A percentile compares a stretch with the other conserved stretches of the same genome.
Conservation (phyloP, 2,113 vertebrate species). For the Isurus oxyrinchus region DNA sequence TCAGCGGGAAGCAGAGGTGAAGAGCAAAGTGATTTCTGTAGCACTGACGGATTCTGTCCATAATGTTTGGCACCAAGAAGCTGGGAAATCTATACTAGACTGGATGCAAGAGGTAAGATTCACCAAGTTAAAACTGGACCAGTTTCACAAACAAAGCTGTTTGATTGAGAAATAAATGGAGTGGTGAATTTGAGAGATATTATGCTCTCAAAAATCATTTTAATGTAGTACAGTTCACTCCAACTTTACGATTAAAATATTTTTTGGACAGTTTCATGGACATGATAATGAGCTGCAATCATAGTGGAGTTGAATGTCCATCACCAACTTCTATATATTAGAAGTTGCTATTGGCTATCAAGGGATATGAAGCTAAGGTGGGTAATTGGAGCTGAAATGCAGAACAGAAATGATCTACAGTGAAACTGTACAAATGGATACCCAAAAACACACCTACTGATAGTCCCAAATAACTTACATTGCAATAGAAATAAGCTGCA, state of each 20-base stretch:
- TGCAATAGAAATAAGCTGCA: not conserved
- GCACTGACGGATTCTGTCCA: conserved; percentile 94
- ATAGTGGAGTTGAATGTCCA: not conserved
- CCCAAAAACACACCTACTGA: not conserved
- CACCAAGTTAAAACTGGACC: not conserved
- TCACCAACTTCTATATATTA: not conserved
- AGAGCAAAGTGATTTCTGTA: conserved; percentile 82
- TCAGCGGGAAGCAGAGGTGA: conserved; percentile 85
- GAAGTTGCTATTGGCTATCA: not conserved
- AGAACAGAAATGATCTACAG: not conserved
- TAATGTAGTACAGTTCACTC: not conserved
- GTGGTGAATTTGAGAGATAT: not conserved
- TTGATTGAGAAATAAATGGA: not conserved
- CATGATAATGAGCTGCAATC: not conserved
- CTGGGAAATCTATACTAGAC: conserved; percentile 81
- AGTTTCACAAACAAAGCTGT: not conserved
- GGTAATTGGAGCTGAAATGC: not conserved
- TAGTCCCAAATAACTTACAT: not conserved
- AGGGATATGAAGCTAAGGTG: not conserved
- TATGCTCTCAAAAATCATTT: not conserved
- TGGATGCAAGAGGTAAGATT: conserved; percentile 90
- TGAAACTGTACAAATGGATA: not conserved
- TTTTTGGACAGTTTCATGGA: not conserved
- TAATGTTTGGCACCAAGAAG: conserved; percentile 95
- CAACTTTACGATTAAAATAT: not conserved